These are phyloP conservation scores for Nycteola revayana DNA, from an alignment of 2,888 invertebrate genomes.

Conservation along the genomic window DNA sequence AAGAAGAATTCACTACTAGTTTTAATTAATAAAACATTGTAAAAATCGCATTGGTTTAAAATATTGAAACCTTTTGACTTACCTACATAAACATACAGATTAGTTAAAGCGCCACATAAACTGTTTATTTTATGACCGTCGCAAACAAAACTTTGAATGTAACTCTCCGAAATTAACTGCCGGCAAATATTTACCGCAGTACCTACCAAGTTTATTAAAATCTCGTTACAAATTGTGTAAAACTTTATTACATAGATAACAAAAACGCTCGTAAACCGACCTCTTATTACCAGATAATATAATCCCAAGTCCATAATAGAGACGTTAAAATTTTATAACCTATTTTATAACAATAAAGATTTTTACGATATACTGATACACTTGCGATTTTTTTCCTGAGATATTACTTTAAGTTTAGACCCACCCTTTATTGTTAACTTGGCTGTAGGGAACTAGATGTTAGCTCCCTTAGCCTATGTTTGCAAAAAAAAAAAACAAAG, in stretches of 20 bases:
- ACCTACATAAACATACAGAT: too few relatives aligned
- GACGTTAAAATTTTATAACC: slow-evolving; percentile 38
- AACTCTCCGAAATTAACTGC: slow-evolving; percentile 10
- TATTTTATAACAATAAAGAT: slow-evolving; percentile 27
- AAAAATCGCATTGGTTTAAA: too few relatives aligned
- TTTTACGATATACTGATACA: slow-evolving; percentile 15
- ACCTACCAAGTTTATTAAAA: slow-evolving; percentile 11
- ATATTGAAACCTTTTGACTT: too few relatives aligned
- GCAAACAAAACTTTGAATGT: not conserved
- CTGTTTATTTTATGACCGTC: not conserved
- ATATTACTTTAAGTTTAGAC: slow-evolving; percentile 17
- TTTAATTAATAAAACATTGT: too few relatives aligned
- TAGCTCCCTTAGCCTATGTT: slow-evolving; percentile 51
- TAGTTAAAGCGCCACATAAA: too few relatives aligned
- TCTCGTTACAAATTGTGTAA: slow-evolving; percentile 15
- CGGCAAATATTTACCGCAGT: not conserved
- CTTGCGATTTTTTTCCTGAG: slow-evolving; percentile 16
- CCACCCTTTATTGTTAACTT: slow-evolving; percentile 48
- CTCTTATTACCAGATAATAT: slow-evolving; percentile 26
- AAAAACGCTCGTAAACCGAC: slow-evolving; percentile 30
- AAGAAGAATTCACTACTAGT: too few relatives aligned
- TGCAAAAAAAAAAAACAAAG: slow-evolving; percentile 65
- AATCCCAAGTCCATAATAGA: slow-evolving; percentile 36
- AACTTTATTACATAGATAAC: slow-evolving; percentile 19
- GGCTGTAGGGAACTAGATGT: slow-evolving; percentile 44